Evolutionary conservation across 2,888 invertebrate genomes (phyloP).

Genomic region (Vannuccia rotundouncinata): DNA sequence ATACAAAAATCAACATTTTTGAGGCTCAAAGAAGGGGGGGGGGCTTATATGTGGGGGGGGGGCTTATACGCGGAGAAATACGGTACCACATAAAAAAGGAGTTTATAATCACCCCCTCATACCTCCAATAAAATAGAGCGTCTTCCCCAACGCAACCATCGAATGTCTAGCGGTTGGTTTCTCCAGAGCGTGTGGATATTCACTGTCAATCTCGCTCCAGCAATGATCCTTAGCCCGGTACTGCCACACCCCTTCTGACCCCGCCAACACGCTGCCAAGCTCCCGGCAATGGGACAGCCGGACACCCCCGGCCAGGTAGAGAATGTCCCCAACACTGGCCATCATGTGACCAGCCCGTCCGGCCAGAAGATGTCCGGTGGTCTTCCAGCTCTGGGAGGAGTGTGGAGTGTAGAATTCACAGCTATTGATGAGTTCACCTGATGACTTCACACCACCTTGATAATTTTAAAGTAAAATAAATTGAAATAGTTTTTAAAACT

Average conservation of each 20-base stretch:
- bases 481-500: too few species aligned
- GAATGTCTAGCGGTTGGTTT: conserved; percentile 44
- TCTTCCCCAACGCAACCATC: conserved; percentile 43
- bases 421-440: not conserved
- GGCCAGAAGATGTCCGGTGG: not conserved
- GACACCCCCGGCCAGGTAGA: not conserved
- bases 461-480: too few species aligned
- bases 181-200: conserved; percentile 40
- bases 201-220: conserved; percentile 46
- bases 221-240: conserved; percentile 42
- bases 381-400: not conserved
- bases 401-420: not conserved
- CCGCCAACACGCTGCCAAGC: not conserved
- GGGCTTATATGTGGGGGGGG: too few species aligned
- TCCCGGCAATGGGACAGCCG: too few species aligned
- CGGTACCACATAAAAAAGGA: too few species aligned
- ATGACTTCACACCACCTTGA: not conserved
- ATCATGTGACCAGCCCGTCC: not conserved
- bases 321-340: not conserved
- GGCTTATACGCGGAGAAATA: too few species aligned
- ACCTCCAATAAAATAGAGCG: conserved; percentile 47
- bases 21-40: too few species aligned
- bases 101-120: too few species aligned
- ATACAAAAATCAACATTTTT: too few species aligned
- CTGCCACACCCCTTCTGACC: conserved; percentile 4